Conservation (phyloP, 2,888 invertebrate species). For the Agrotis segetum region DNA sequence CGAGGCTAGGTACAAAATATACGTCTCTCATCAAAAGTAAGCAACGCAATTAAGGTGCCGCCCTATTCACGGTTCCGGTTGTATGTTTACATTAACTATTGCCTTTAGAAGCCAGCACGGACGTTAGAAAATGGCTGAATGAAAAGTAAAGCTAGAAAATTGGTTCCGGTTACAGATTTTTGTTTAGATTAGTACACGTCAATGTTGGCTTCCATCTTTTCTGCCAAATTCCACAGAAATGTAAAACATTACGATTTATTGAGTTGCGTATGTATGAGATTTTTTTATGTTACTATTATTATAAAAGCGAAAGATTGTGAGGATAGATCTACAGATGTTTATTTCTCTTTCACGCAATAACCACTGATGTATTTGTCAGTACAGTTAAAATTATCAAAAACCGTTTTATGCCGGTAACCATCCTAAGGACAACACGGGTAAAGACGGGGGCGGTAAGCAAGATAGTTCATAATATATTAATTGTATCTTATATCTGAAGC, state of each 20-base stretch:
- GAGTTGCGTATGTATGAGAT: background rate
- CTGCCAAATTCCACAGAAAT: background rate
- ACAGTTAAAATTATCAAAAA: too few species aligned
- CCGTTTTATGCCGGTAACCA: too few species aligned
- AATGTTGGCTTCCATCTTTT: background rate
- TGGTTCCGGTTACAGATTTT: background rate
- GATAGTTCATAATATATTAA: slow-evolving; percentile 10
- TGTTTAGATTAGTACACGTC: slow-evolving; percentile 1
- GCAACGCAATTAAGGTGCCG: slow-evolving; percentile 30
- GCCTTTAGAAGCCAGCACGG: slow-evolving; percentile 19
- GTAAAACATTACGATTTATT: background rate
- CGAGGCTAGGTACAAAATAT: slow-evolving; percentile 28
- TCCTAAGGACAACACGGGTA: too few species aligned
- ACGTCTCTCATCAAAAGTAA: slow-evolving; percentile 29
- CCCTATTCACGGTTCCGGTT: slow-evolving; percentile 26
- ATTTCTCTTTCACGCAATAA: too few species aligned
- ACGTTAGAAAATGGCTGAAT: slow-evolving; percentile 1
- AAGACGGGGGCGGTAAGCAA: too few species aligned
- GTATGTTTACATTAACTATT: slow-evolving; percentile 31
- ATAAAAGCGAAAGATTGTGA: too few species aligned
- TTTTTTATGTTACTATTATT: too few species aligned
- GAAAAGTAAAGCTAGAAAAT: slow-evolving; percentile 2
- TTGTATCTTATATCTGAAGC: slow-evolving; percentile 7
- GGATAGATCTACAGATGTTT: too few species aligned
- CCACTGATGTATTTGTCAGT: too few species aligned